These are phyloP conservation scores for Cydia fagiglandana DNA, from an alignment of 1,140 invertebrate genomes.

Conservation along the genomic window DNA sequence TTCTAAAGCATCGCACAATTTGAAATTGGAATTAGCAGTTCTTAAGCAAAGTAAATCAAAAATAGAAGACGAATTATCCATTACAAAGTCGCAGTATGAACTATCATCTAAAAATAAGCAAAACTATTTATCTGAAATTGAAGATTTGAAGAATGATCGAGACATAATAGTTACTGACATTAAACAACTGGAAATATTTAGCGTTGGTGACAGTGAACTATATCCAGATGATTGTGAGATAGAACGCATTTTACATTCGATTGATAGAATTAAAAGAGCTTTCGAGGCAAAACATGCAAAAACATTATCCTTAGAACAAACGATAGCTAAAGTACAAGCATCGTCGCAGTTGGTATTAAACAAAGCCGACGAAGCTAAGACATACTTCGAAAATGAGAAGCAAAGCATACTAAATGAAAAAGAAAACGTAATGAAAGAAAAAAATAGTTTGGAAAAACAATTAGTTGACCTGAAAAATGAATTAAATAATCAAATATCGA, in stretches of 20 bases:
- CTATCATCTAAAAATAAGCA: conserved; percentile 48
- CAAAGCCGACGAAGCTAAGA: conserved; percentile 69
- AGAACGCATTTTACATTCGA: conserved; percentile 53
- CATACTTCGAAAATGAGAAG: conserved; percentile 65
- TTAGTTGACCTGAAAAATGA: conserved; percentile 51
- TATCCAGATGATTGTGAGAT: conserved; percentile 45
- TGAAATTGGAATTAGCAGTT: conserved; percentile 61
- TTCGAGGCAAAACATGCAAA: conserved; percentile 51
- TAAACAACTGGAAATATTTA: conserved; percentile 60
- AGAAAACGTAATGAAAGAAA: conserved; percentile 58
- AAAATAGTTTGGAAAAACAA: conserved; percentile 51
- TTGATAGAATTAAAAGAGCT: conserved; percentile 54
- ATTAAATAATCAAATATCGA: conserved; percentile 51
- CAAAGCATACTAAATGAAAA: conserved; percentile 66
- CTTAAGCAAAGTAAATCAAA: conserved; percentile 52
- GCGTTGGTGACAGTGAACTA: conserved; percentile 57
- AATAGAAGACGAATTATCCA: conserved; percentile 56
- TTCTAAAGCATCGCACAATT: conserved; percentile 68
- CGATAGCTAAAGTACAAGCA: conserved; percentile 60
- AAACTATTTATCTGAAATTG: conserved; percentile 47
- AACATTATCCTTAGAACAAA: conserved; percentile 56
- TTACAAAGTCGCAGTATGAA: conserved; percentile 47
- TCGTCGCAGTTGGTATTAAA: conserved; percentile 64
- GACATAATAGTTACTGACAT: conserved; percentile 57
- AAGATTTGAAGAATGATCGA: conserved; percentile 55